Evolutionary conservation across 2,797 vertebrate species (phyloP), one percentile per base, ranked within the genome.

Genomic region (Etheostoma perlongum): DNA sequence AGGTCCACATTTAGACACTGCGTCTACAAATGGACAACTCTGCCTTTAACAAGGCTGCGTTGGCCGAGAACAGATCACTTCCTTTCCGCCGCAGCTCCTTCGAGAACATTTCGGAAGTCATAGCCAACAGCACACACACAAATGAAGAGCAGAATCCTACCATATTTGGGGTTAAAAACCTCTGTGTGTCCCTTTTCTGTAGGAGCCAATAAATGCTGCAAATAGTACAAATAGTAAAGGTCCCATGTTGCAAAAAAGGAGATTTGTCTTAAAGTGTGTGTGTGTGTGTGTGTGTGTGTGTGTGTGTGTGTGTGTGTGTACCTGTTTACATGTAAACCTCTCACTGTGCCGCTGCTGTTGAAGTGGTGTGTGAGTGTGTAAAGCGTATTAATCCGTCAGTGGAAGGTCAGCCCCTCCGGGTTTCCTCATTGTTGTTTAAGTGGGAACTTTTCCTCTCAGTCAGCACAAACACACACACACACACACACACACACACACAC

Each of bases 401-500:
- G 30, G 54, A 67, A 78, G 80, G 69, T 80, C 67, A 48, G 19
- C 18, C 23, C 67, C 70, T 67, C 68, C 14, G 60, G 83, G 55
- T 46, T 48, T 79, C 82, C 69, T 63, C 65, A 21, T 42, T 74
- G 71, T 66, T 78, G 72, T 74, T 79, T 55, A 74, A 78, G 44
- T 36, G 69, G 61, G 75, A 86, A 78, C 71, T 77, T 88, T 89
- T 87, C 60, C 63, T 79, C 75, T 54, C 48, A 23, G 68, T 88
- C 82, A 90, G 86, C 80, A 88, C 58, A 70, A 10, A 57, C 46
- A n/a, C 19, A 51, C 30, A 36, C 40, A 36, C 30, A n/a, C 13
- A 25, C 14, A 61, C 59, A 47, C 15, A 27, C 18, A 58, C 11
- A 6, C 27, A n/a, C 30, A n/a, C 27, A 11, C 52, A 21, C 52